A percentile compares a stretch with the other conserved stretches of the same genome.
Evolutionary conservation across 1,140 invertebrate species (phyloP).

Genomic region (Thaumatotibia leucotreta): DNA sequence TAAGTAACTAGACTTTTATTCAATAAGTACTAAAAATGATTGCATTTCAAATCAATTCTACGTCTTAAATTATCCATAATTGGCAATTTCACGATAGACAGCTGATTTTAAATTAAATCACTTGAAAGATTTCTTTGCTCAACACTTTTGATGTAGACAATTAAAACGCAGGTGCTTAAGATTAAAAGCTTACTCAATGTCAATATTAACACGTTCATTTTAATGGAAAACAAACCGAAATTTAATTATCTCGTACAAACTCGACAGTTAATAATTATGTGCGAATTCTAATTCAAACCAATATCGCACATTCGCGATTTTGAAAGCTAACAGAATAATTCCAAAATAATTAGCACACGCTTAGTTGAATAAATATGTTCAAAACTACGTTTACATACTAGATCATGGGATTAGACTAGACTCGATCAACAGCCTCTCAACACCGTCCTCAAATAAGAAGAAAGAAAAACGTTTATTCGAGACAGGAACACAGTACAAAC

Average conservation of each 20-base stretch:
- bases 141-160: not conserved
- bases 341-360: not conserved
- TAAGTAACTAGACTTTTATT: no score
- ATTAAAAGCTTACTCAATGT: not conserved
- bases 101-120: no score
- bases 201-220: not conserved
- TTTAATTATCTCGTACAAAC: not conserved
- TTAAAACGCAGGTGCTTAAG: not conserved
- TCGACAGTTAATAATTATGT: not conserved
- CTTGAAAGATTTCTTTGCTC: no score
- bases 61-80: no score
- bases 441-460: no score
- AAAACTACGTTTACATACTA: not conserved
- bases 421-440: no score
- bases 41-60: no score
- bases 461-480: no score
- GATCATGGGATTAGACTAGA: not conserved
- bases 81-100: no score
- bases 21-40: no score
- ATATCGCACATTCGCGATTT: not conserved
- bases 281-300: not conserved
- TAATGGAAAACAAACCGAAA: constrained; percentile 8
- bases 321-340: not conserved
- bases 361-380: not conserved
- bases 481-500: no score